Evolutionary conservation across 2,113 vertebrate genomes (phyloP).

Genomic region (Merops nubicus): DNA sequence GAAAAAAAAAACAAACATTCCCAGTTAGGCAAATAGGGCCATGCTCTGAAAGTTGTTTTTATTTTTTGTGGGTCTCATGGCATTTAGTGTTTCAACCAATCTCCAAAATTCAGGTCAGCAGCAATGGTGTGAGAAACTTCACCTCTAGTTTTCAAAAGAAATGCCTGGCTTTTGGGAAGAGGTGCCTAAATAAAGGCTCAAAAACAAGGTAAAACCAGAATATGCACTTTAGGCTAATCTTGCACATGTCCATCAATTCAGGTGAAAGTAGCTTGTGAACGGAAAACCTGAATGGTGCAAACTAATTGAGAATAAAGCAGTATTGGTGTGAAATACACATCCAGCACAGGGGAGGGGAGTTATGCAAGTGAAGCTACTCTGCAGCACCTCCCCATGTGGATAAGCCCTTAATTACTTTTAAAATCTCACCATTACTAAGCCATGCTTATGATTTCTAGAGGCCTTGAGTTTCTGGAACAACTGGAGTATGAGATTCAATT

Average conservation of each 20-base stretch:
- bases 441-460: constrained; percentile 42
- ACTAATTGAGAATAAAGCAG: background rate
- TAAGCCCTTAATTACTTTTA: constrained; percentile 37
- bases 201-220: background rate
- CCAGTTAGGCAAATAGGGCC: background rate
- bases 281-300: background rate
- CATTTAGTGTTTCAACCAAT: background rate
- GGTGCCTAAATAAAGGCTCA: background rate
- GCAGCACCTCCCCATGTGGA: background rate
- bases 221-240: background rate
- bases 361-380: background rate
- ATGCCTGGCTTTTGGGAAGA: background rate
- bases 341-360: background rate
- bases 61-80: background rate
- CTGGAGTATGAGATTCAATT: constrained; percentile 64
- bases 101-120: background rate
- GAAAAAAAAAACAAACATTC: constrained; percentile 11
- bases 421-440: constrained; percentile 44
- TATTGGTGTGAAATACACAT: background rate
- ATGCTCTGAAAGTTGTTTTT: background rate
- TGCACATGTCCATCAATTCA: background rate
- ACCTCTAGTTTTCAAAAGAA: background rate
- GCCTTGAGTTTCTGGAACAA: constrained; percentile 45
- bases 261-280: background rate
- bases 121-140: background rate